Evolutionary conservation across 2,113 vertebrate species (phyloP).

Genomic region (Falco punctatus): DNA sequence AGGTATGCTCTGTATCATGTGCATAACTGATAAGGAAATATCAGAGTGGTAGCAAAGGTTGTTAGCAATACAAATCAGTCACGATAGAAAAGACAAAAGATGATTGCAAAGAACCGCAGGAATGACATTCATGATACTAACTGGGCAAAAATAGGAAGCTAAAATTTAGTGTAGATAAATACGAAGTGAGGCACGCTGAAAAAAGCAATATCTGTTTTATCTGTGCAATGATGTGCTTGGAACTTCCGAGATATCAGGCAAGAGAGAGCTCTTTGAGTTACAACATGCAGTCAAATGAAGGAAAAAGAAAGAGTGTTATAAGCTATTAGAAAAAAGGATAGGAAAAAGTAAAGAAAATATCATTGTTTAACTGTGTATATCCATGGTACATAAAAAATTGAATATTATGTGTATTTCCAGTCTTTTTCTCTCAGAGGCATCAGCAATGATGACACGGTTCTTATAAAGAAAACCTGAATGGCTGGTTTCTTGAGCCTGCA

Average conservation of each 20-base stretch:
- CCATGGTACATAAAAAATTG: not conserved
- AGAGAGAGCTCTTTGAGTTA: not conserved
- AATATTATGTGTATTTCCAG: not conserved
- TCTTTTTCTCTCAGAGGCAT: not conserved
- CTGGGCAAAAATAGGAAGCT: not conserved
- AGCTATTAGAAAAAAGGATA: not conserved
- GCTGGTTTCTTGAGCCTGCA: not conserved
- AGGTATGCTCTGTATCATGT: not conserved
- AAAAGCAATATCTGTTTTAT: not conserved
- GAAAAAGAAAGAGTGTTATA: not conserved
- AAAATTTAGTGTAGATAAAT: not conserved
- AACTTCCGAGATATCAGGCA: not conserved
- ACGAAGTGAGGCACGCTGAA: not conserved
- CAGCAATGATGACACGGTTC: not conserved
- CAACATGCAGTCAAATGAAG: not conserved
- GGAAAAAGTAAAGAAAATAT: not conserved
- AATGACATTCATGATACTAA: not conserved
- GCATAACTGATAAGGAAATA: not conserved
- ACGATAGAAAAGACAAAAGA: not conserved
- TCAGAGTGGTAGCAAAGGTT: not conserved
- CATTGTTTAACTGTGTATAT: not conserved
- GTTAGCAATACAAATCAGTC: not conserved
- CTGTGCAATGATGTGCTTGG: not conserved
- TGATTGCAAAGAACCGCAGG: not conserved
- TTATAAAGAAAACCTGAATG: not conserved